A percentile compares a stretch with the other conserved stretches of the same genome.
These are phyloP conservation scores for Pachliopta kotzebuea DNA, from an alignment of 2,888 invertebrate species.

Conservation along the genomic window DNA sequence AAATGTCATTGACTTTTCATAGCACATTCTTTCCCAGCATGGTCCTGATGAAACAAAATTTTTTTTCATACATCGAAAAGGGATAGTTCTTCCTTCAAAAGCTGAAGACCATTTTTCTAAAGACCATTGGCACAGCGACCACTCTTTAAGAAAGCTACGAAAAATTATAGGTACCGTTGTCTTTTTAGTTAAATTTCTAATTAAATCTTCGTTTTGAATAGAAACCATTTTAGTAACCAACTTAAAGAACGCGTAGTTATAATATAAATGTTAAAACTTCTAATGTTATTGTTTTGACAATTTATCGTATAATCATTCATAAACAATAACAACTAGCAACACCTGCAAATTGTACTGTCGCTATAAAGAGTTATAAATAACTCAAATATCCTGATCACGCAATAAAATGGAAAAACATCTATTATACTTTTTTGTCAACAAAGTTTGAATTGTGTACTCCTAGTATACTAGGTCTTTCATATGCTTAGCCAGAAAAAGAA, in stretches of 20 bases:
- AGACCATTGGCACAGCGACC: slow-evolving; percentile 82
- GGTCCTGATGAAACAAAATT: slow-evolving; percentile 76
- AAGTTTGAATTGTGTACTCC: neutral
- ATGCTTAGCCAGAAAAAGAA: no score
- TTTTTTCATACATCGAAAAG: slow-evolving; percentile 76
- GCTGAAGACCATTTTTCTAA: slow-evolving; percentile 80
- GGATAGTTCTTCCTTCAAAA: slow-evolving; percentile 77
- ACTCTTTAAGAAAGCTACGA: slow-evolving; percentile 72
- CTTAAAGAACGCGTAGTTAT: neutral
- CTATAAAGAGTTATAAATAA: no score
- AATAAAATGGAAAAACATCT: no score
- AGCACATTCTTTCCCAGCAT: slow-evolving; percentile 90
- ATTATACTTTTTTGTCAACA: no score
- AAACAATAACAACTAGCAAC: no score
- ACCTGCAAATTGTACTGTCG: no score
- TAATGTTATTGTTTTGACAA: no score
- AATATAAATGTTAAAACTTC: neutral
- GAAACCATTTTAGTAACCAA: slow-evolving; percentile 43
- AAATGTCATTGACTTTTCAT: slow-evolving; percentile 80
- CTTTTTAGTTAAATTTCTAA: slow-evolving; percentile 49
- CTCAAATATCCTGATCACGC: no score
- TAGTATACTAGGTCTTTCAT: no score
- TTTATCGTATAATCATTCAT: no score
- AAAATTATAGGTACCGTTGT: slow-evolving; percentile 75
- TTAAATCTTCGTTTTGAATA: slow-evolving; percentile 47